These are phyloP conservation scores for Tinamus major DNA, from an alignment of 2,797 vertebrate species.

Conservation along the genomic window DNA sequence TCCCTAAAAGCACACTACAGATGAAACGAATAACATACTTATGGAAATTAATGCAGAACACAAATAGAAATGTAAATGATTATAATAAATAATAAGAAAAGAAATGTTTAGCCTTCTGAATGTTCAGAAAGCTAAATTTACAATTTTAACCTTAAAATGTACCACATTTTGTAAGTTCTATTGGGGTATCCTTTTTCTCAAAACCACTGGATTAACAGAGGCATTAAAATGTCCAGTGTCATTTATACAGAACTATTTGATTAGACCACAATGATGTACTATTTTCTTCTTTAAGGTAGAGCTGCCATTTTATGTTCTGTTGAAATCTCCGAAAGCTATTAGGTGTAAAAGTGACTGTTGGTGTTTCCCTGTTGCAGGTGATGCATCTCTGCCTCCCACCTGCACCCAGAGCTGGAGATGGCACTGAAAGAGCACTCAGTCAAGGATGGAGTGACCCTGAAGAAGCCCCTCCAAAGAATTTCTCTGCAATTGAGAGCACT, in stretches of 20 bases:
- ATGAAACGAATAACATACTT: neutral
- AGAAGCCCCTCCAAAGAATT: accelerated
- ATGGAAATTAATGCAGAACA: neutral
- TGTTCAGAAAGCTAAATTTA: neutral
- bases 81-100: neutral
- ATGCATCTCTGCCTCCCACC: accelerated
- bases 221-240: neutral
- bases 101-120: neutral
- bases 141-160: neutral
- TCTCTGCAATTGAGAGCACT: accelerated
- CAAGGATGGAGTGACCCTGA: neutral
- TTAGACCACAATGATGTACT: neutral
- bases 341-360: neutral
- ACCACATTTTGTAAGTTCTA: neutral
- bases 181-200: neutral
- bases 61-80: neutral
- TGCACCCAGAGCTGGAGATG: neutral
- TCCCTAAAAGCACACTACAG: neutral
- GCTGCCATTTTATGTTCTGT: neutral
- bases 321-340: neutral
- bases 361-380: neutral
- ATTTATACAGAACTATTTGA: neutral
- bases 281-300: neutral
- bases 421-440: neutral
- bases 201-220: neutral